Base-by-base conservation (phyloP, 64 coral and sea anemone genomes). In the Trachythela sp. region DNA sequence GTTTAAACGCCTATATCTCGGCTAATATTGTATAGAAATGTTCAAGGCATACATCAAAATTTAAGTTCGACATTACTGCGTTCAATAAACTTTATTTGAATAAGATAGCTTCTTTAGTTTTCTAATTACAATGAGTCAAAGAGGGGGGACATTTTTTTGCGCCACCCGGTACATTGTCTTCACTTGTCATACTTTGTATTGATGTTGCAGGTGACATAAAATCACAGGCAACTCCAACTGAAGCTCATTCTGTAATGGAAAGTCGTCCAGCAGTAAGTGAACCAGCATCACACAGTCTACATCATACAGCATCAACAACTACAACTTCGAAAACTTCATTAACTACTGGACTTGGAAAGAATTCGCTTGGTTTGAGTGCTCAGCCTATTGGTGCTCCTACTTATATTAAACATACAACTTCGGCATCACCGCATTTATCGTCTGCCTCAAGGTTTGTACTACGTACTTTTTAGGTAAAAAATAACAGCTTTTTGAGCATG, bases 171-270 rank as follows among this genome's bases (percentile, higher is more conserved):
- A 45, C 42, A 6, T 45, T 45, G 42, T 45, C 42, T 59, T 59
- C 24, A 9, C 15, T 59, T 59, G 48, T n/a, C n/a, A 45, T 45
- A 45, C 42, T 45, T 45, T 45, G 11, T 68, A 22, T 77, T 38
- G 9, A 22, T 77, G 37, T 80, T 80, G 13, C 75, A 80, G 75
- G 75, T 30, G 75, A 80, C 33, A 80, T 80, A 15, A 80, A 80
- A 80, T 80, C 75, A 35, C 30, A 34, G 30, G 75, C 75, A 2
- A 40, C 37, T 11, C 75, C 75, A 80, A 80, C 75, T 34, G 75
- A 80, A 35, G 75, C 75, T 35, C 75, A 40, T 80, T 80, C 75
- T 37, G 75, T 80, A 8, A 35, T 35, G 20, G 75, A 80, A 40
- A 40, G 13, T 37, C 75, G 75, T 10, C 75, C 75, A 36, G 11